Base-by-base conservation (phyloP, 2,797 vertebrate genomes). In the Pagetopsis macropterus region DNA sequence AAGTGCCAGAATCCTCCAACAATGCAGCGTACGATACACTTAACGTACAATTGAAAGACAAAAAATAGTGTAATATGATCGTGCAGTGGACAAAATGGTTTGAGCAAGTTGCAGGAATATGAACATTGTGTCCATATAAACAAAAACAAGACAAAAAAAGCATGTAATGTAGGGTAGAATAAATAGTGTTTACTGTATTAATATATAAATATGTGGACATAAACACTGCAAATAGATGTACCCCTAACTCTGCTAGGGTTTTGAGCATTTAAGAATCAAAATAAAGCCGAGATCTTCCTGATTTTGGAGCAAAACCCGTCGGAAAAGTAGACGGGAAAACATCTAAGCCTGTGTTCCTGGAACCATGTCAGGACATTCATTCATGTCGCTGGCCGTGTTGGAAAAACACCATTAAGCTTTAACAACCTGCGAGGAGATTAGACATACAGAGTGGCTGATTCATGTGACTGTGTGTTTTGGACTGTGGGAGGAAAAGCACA, bases 381-480 rank as follows among this genome's bases (percentile, higher is more conserved):
- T 79, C 72, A 16, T 12, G 75, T 21, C 5, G 65, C 52, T 50
- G 66, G 17, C 40, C 5, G 56, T 9, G 75, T 31, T 74, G 70
- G 76, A 76, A 87, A 90, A 90, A 88, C 73, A 84, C 43, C 54
- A 17, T 69, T 65, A 79, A 83, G 75, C 51, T 65, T 58, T 11
- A 78, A 85, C 75, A 81, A 81, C 69, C 77, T 77, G 81, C 62
- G 67, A 76, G 41, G 66, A 78, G 82, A 84, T 87, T 81, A 84
- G 76, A 74, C 76, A 74, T 4, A 89, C 77, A 86, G 52, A 75
- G 70, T 57, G 40, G 72, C 43, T 10, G 41, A 84, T 86, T 89
- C 88, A 89, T 85, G 84, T 82, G 83, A 84, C 78, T 65, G 17
- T 65, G 33, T 37, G 33, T 37, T 37, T 80, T 77, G 83, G 72